These are phyloP conservation scores for Drosophila phalerata DNA, from an alignment of 2,888 invertebrate genomes.

Conservation along the genomic window DNA sequence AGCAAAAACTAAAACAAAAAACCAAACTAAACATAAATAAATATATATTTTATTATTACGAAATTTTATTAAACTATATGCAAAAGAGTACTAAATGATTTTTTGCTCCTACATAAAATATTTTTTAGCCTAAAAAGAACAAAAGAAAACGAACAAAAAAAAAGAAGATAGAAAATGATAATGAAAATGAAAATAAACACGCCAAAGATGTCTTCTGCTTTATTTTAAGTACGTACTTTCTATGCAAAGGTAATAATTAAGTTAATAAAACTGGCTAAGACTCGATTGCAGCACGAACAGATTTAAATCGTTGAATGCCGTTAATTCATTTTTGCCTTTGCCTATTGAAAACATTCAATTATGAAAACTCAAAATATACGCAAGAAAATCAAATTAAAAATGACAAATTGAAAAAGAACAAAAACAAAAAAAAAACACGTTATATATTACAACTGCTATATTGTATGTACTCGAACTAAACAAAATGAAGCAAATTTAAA, in stretches of 20 bases:
- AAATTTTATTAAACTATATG: slow-evolving; percentile 73
- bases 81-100: slow-evolving; percentile 73
- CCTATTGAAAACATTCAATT: slow-evolving; percentile 58
- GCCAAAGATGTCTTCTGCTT: slow-evolving; percentile 81
- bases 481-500: slow-evolving; percentile 70
- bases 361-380: slow-evolving; percentile 64
- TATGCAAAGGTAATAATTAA: slow-evolving; percentile 39
- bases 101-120: slow-evolving; percentile 69
- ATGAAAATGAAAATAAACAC: slow-evolving; percentile 55
- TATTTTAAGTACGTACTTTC: slow-evolving; percentile 66
- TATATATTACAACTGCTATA: slow-evolving; percentile 79
- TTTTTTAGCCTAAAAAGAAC: slow-evolving; percentile 58
- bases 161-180: slow-evolving; percentile 9
- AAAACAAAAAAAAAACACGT: slow-evolving; percentile 51
- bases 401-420: slow-evolving; percentile 41
- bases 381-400: slow-evolving; percentile 71
- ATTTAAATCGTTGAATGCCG: slow-evolving; percentile 35
- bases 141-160: slow-evolving; percentile 2
- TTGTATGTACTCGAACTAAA: slow-evolving; percentile 70
- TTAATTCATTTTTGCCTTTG: slow-evolving; percentile 41
- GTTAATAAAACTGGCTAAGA: slow-evolving; percentile 24
- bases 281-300: slow-evolving; percentile 20
- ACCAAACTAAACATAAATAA: slow-evolving; percentile 47
- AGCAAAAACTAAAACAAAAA: no score
- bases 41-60: slow-evolving; percentile 74